phyloP scores from a whole-genome alignment of 2,797 vertebrate species.

The Macropodus opercularis region DNA sequence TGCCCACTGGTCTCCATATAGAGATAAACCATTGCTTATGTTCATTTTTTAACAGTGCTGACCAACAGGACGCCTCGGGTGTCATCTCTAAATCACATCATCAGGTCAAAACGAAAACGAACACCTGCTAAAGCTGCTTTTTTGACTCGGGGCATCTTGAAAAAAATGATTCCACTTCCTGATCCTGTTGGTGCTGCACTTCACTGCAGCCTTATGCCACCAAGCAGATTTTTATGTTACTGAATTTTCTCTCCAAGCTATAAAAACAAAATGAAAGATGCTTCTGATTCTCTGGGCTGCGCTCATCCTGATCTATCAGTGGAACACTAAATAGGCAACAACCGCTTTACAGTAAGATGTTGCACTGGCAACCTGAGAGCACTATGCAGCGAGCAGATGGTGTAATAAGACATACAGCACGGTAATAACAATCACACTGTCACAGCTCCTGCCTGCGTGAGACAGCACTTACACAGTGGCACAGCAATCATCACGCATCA shows the following conservation, averaged over 20 bases:
- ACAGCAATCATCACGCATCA: conserved; percentile 45
- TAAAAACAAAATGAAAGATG: not conserved
- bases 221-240: not conserved
- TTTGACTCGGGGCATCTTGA: conserved; percentile 10
- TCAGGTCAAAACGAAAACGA: not conserved
- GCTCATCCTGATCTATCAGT: not conserved
- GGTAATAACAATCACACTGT: conserved; percentile 55
- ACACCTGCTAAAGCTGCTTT: conserved; percentile 1
- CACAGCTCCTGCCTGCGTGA: conserved; percentile 49
- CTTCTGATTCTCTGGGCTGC: not conserved
- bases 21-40: conserved; percentile 21
- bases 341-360: conserved; percentile 39
- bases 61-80: conserved; percentile 12
- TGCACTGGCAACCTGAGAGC: conserved; percentile 29
- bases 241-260: not conserved
- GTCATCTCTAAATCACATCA: conserved; percentile 24
- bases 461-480: conserved; percentile 25
- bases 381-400: conserved; percentile 64
- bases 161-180: conserved; percentile 9
- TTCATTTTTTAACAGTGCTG: conserved; percentile 22
- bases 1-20: conserved; percentile 39
- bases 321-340: conserved; percentile 10
- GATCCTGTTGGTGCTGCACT: conserved; percentile 1
- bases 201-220: not conserved
- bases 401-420: conserved; percentile 50